Evolutionary conservation across 2,888 invertebrate species (phyloP), one percentile per base, ranked within the genome.

Genomic region (Eristalis tenax): DNA sequence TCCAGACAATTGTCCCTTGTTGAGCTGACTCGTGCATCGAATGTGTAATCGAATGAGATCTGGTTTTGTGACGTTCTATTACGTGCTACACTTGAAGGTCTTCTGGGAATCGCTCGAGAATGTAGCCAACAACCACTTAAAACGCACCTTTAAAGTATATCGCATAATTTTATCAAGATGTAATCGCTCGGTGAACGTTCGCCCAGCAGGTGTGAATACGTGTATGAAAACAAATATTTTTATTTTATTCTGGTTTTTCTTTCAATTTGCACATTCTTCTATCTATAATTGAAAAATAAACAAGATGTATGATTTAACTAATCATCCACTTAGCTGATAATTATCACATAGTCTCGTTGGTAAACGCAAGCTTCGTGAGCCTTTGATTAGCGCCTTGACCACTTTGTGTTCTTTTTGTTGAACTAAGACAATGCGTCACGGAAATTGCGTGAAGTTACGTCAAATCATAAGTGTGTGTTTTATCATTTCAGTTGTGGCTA

Each of bases 291-390:
- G 50, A 18, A 18, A 2, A n/a, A 4, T 18, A 18, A 50, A 50
- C 18, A 50, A 50, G 50, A 50, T 61, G 68, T 50, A 23, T 56
- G 35, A 63, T 50, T 77, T 23, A 63, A 63, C 77, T 77, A 69
- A 77, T 77, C 77, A 63, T 69, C 69, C 56, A 50, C 43, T 77
- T 77, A 69, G 35, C 77, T 50, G 61, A 18, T 63, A 77, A 56
- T 77, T 63, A 77, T 68, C 35, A 10, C n/a, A 15, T 10, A 56
- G 6, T 13, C 59, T 63, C 69, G 50, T 69, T 61, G 69, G 69
- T 69, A 69, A 69, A 63, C 61, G 18, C 18, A 50, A 6, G 8
- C 50, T 32, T 32, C 68, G 76, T 76, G 66, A n/a, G 43, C 22
- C 22, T 43, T 32, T n/a, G 18, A 68, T 76, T 68, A 76, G 59